Conservation (phyloP, 2,113 vertebrate species). For the Machaerirhynchus nigripectus region DNA sequence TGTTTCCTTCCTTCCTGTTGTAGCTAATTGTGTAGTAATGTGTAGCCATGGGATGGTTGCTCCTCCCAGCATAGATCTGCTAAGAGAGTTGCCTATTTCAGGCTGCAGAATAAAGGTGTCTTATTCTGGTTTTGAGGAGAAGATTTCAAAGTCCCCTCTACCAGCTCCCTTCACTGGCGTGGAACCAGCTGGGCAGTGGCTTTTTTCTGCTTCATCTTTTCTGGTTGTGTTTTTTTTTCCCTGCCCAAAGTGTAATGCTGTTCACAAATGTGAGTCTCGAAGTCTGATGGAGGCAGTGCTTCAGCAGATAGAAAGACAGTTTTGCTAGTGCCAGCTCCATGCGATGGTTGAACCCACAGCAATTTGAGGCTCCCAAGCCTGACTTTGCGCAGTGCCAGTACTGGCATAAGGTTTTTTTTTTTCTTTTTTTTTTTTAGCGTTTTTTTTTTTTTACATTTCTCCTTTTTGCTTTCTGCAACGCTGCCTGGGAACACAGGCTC, state of each 20-base stretch:
- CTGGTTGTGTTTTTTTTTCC: no score
- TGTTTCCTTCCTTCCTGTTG: constrained; percentile 49
- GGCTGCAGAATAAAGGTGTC: not conserved
- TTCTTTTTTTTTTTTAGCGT: not conserved
- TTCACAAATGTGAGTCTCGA: not conserved
- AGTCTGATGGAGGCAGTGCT: not conserved
- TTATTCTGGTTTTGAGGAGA: not conserved
- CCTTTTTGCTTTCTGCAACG: constrained; percentile 33
- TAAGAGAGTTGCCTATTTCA: not conserved
- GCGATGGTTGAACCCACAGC: not conserved
- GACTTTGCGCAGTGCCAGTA: not conserved
- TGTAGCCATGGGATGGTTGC: not conserved
- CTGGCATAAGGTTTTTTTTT: not conserved
- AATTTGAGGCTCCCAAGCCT: constrained; percentile 5
- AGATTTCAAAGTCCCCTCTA: not conserved
- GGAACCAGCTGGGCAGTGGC: not conserved
- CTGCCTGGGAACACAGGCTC: constrained; percentile 72
- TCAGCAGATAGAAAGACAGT: not conserved
- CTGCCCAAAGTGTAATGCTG: not conserved
- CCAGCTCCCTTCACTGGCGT: not conserved
- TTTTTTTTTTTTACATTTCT: not conserved
- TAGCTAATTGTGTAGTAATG: constrained; percentile 1
- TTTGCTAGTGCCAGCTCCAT: not conserved
- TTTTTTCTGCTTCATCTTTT: not conserved
- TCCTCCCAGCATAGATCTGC: not conserved